Evolutionary conservation across 2,797 vertebrate species (phyloP).

Genomic region (Notoglanidium macrostoma): DNA sequence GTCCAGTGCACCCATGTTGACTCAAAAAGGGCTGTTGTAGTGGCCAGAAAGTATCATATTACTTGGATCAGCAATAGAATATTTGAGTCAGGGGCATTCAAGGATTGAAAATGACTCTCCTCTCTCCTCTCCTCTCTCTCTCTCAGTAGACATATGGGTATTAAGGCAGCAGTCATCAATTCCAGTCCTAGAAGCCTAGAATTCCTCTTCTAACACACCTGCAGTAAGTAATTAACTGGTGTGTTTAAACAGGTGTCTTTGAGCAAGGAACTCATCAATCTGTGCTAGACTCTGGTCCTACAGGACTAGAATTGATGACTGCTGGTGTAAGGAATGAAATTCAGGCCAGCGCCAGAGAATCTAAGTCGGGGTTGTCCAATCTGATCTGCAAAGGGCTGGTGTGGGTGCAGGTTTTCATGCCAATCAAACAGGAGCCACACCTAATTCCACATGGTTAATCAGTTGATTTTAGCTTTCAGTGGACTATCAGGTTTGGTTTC

Average conservation of each 20-base stretch:
- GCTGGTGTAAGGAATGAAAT: not conserved
- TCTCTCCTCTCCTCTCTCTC: not conserved
- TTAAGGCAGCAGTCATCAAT: not conserved
- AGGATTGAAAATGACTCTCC: not conserved
- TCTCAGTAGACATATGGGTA: not conserved
- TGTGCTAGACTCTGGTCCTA: not conserved
- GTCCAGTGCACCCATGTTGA: not conserved
- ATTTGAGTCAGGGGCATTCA: not conserved
- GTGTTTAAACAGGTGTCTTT: slow-evolving; percentile 6
- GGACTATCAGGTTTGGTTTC: not conserved
- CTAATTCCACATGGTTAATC: not conserved
- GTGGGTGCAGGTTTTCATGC: not conserved
- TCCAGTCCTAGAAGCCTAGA: not conserved
- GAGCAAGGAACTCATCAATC: not conserved
- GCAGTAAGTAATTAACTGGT: not conserved
- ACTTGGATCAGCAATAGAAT: not conserved
- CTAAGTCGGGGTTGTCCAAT: not conserved
- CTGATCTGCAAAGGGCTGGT: not conserved
- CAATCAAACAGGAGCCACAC: not conserved
- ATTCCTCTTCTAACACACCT: not conserved
- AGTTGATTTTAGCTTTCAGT: not conserved
- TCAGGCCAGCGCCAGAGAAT: not conserved
- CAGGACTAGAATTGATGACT: not conserved
- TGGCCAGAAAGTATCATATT: not conserved
- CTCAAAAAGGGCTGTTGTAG: not conserved